Conservation (phyloP, 2,113 vertebrate genomes). For the pig (Sus scrofa) region DNA sequence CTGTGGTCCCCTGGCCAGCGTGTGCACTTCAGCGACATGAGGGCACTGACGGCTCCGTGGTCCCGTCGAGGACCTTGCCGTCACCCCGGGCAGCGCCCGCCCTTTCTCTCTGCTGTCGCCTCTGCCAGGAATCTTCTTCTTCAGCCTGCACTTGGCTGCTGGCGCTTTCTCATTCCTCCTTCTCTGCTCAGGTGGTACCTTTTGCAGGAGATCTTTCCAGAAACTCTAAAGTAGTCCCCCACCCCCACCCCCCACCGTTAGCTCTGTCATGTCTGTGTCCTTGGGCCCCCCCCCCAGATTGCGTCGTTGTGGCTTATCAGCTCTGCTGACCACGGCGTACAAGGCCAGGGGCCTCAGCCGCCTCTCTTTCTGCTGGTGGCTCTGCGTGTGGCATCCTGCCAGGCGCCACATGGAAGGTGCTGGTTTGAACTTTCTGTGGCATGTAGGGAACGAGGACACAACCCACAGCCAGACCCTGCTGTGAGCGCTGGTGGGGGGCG, state of each 20-base stretch:
- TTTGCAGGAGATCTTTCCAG: background rate
- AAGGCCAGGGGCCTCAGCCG: background rate
- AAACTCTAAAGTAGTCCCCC: background rate
- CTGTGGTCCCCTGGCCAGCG: too few relatives aligned
- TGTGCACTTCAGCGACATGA: too few relatives aligned
- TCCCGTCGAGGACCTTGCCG: too few relatives aligned
- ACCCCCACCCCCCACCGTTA: background rate
- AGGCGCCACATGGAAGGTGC: background rate
- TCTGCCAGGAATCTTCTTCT: background rate
- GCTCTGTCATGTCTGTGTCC: background rate
- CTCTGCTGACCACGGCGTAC: background rate
- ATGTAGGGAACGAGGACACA: background rate
- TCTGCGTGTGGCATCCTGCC: background rate
- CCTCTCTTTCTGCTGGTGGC: background rate
- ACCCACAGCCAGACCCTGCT: background rate
- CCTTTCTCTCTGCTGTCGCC: background rate
- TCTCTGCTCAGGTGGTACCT: background rate
- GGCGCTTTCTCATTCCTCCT: background rate
- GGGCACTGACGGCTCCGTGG: too few relatives aligned
- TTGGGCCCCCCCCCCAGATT: too few relatives aligned
- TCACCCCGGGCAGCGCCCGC: background rate
- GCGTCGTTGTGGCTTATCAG: background rate
- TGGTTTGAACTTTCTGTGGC: background rate
- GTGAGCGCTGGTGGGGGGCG: background rate
- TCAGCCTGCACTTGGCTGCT: background rate